Base-by-base conservation (phyloP, 2,113 vertebrate species). In the Mixornis gularis region DNA sequence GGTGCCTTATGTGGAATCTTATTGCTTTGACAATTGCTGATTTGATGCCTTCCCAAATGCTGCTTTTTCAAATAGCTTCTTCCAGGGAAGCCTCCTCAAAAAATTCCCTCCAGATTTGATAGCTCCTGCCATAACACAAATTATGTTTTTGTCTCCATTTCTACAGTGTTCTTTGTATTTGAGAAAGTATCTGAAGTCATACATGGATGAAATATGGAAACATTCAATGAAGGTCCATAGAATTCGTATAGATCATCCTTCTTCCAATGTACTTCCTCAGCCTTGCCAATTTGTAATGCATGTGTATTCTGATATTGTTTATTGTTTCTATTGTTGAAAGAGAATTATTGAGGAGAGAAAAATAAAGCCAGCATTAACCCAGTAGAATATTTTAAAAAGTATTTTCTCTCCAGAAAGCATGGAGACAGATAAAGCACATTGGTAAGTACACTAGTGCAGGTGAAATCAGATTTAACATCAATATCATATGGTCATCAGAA, bases 51-150 rank as follows among this genome's bases (percentile, higher is more conserved):
- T 93, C 69, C 59, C 62, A 81, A 87, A 76, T 44, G 83, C 60
- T 71, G 41, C 46, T 65, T 89, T 92, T 93, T 90, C 89, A 87
- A 87, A 90, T 62, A 64, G 53, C 62, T 94, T 86, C 69, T 90
- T 84, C 65, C 34, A 49, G 83, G 64, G 83, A 84, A 88, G 34
- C 36, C 78, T 86, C 36, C 65, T 81, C n/a, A 65, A 74, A 90
- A 30, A 84, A 64, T 72, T 88, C 80, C 20, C 62, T 68, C 25
- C 32, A 64, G 80, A 88, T 79, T 24, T 80, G 56, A 44, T 56
- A 71, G 38, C 44, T 93, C 6, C 32, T 86, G 27, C 62, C 58
- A 17, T 71, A 64, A 71, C 9, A 69, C 3, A 29, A 55, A 48
- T 70, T 52, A 43, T 7, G 3, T 0, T 7, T 90, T 90, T 88